phyloP scores from a whole-genome alignment of 2,888 invertebrate genomes.

The Drosophila macrothrix region DNA sequence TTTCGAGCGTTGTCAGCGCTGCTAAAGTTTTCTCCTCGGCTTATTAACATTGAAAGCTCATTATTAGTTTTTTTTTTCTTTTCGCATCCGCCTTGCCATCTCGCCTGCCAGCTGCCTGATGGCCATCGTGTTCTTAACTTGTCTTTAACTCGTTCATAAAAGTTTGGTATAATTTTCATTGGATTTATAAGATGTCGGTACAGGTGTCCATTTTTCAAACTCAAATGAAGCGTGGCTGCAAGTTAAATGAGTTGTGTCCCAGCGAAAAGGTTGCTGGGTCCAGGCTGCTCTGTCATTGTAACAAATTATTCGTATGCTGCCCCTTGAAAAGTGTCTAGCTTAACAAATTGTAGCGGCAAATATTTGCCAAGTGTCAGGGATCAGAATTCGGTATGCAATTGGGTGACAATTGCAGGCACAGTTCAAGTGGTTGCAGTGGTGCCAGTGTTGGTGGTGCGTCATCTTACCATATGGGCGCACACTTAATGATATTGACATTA shows the following conservation, averaged over 20 bases:
- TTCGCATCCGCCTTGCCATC: background rate
- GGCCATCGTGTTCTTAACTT: conserved; percentile 28
- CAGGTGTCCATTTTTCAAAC: conserved; percentile 64
- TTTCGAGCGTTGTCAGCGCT: conserved; percentile 26
- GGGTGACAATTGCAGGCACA: conserved; percentile 68
- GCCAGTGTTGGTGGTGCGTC: conserved; percentile 23
- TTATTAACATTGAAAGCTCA: conserved; percentile 83
- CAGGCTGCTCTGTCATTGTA: conserved; percentile 22
- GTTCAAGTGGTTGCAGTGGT: conserved; percentile 57
- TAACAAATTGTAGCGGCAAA: conserved; percentile 73
- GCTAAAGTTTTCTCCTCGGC: conserved; percentile 53
- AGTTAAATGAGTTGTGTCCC: conserved; percentile 62
- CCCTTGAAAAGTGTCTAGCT: conserved; percentile 59
- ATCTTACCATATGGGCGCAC: conserved; percentile 58
- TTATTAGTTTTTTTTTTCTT: conserved; percentile 67
- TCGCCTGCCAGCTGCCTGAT: conserved; percentile 27
- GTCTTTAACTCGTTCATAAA: conserved; percentile 74
- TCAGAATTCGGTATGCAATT: conserved; percentile 38
- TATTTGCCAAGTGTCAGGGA: conserved; percentile 62
- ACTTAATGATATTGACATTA: conserved; percentile 80
- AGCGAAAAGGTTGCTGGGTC: conserved; percentile 20
- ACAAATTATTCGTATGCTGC: conserved; percentile 29
- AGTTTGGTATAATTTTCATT: conserved; percentile 70
- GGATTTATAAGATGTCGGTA: conserved; percentile 69
- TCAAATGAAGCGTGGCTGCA: conserved; percentile 41